These are phyloP conservation scores for Hydrophis major DNA, from an alignment of 2,797 vertebrate species.

Conservation along the genomic window DNA sequence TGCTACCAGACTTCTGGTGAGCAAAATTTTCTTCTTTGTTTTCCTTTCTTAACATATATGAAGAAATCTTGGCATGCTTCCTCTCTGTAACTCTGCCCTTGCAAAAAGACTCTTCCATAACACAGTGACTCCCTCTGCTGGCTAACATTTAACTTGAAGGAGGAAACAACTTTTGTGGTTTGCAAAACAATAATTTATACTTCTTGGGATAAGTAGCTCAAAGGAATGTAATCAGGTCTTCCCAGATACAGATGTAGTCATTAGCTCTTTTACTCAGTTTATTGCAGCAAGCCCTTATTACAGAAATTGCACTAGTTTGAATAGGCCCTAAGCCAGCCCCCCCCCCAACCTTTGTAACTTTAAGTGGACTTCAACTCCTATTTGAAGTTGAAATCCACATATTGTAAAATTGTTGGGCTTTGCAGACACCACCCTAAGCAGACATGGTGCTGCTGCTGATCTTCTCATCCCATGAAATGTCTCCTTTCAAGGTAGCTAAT, in stretches of 20 bases:
- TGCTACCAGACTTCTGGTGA: neutral
- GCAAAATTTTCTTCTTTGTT: neutral
- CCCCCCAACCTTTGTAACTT: neutral
- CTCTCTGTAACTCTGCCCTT: neutral
- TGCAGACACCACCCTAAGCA: neutral
- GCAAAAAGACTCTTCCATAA: neutral
- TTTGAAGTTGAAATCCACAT: neutral
- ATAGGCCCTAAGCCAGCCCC: neutral
- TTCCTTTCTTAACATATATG: neutral
- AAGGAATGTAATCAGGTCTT: neutral
- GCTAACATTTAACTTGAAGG: neutral
- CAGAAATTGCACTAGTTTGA: neutral
- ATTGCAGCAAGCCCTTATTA: neutral
- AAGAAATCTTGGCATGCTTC: constrained; percentile 9
- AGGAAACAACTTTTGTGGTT: neutral
- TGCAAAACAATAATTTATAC: neutral
- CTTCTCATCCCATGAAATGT: neutral
- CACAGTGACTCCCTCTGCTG: constrained; percentile 59
- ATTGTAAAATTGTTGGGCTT: neutral
- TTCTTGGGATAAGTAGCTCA: neutral
- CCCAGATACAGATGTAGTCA: neutral
- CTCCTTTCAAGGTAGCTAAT: neutral
- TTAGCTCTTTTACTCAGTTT: neutral
- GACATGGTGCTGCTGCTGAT: neutral
- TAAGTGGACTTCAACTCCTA: neutral